Percentiles rank a stretch among this genome's conserved stretches.
Evolutionary conservation across 2,888 invertebrate genomes (phyloP).

Genomic region (Tetragonisca angustula): DNA sequence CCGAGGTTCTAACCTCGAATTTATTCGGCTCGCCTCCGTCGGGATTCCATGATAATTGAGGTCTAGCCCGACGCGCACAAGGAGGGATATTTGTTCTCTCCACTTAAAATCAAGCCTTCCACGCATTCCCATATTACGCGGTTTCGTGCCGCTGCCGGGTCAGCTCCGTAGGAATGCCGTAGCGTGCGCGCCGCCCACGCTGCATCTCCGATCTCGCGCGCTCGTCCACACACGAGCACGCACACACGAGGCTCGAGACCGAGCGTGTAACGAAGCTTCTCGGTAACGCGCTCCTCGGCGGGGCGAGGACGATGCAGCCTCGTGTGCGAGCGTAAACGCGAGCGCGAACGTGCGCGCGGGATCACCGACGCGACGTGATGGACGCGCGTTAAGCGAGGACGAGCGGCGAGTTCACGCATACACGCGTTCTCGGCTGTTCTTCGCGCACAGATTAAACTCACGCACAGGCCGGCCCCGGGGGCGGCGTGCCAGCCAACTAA

Average conservation of each 20-base stretch:
- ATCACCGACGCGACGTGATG: slow-evolving; percentile 17
- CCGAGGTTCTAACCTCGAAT: slow-evolving; percentile 63
- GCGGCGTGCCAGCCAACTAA: slow-evolving; percentile 81
- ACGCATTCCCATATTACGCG: slow-evolving; percentile 75
- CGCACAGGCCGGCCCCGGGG: slow-evolving; percentile 77
- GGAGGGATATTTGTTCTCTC: slow-evolving; percentile 74
- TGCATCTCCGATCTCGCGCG: slow-evolving; percentile 53
- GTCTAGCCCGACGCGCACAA: slow-evolving; percentile 61
- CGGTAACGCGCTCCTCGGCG: slow-evolving; percentile 8
- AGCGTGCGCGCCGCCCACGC: slow-evolving; percentile 77
- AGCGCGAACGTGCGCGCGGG: slow-evolving; percentile 27
- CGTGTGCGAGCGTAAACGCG: slow-evolving; percentile 32
- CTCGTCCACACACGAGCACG: slow-evolving; percentile 11
- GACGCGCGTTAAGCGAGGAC: slow-evolving; percentile 42
- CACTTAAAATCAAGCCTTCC: slow-evolving; percentile 73
- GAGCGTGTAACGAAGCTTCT: background rate
- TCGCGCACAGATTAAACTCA: slow-evolving; percentile 82
- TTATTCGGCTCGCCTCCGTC: slow-evolving; percentile 62
- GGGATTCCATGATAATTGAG: slow-evolving; percentile 77
- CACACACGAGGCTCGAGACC: background rate
- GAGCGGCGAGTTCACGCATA: slow-evolving; percentile 73
- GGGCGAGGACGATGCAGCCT: background rate
- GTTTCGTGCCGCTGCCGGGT: slow-evolving; percentile 66
- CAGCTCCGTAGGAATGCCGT: slow-evolving; percentile 66
- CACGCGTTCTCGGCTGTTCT: slow-evolving; percentile 60